Percentiles rank a stretch among this genome's conserved stretches.
Evolutionary conservation across 2,113 vertebrate species (phyloP).

Genomic region (Lycocorax pyrrhopterus): DNA sequence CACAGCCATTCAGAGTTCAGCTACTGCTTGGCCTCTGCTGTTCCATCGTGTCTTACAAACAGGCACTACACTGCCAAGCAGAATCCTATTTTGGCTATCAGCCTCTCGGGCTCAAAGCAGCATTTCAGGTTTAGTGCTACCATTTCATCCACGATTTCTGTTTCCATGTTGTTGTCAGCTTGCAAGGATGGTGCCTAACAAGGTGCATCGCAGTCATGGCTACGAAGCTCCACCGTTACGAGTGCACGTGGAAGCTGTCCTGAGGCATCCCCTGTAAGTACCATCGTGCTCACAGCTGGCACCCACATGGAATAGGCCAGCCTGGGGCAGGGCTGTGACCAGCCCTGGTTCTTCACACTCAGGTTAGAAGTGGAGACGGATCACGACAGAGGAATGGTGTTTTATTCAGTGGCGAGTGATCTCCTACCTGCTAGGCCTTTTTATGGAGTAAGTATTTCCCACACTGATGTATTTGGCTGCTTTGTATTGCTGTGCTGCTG

Average conservation of each 20-base stretch:
- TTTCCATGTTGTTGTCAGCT: constrained; percentile 54
- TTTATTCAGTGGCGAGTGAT: constrained; percentile 78
- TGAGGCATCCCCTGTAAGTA: constrained; percentile 79
- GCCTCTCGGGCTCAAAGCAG: fast-evolving
- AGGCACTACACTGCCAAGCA: background rate
- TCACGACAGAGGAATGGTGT: constrained; percentile 68
- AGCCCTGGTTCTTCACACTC: background rate
- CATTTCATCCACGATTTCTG: background rate
- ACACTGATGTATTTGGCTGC: background rate
- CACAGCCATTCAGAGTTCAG: background rate
- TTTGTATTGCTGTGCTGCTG: background rate
- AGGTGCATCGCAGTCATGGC: constrained; percentile 72
- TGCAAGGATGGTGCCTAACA: constrained; percentile 66
- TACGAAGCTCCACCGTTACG: constrained; percentile 73
- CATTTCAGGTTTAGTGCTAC: background rate
- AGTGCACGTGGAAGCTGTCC: constrained; percentile 72
- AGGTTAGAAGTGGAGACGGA: constrained; percentile 82
- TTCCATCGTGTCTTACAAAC: background rate
- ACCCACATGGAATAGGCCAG: fast-evolving
- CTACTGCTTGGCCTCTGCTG: background rate
- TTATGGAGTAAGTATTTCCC: constrained; percentile 48
- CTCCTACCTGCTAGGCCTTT: constrained; percentile 65
- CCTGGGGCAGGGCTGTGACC: background rate
- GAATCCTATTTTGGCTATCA: background rate
- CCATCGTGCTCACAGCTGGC: fast-evolving